These are phyloP conservation scores for Formicarius rufipectus DNA, from an alignment of 2,113 vertebrate species.

Conservation along the genomic window DNA sequence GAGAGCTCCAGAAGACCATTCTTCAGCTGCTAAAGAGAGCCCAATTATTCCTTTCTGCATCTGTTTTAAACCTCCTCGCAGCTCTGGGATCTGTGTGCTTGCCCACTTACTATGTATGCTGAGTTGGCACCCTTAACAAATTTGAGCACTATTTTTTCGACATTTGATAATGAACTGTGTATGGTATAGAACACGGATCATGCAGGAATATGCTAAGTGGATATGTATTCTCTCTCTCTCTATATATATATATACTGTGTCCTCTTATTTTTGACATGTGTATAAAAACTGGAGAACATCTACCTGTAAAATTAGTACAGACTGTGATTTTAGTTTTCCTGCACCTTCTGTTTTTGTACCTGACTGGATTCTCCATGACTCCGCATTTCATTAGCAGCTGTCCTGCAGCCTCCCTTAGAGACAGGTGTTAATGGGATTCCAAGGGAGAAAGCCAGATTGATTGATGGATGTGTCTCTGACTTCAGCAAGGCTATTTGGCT, in stretches of 20 bases:
- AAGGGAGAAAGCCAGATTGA: not conserved
- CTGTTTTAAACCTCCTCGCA: not conserved
- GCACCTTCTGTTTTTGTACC: not conserved
- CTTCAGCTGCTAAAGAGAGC: not conserved
- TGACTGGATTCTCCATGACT: not conserved
- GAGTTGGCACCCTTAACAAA: not conserved
- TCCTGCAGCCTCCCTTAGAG: not conserved
- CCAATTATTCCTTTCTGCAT: not conserved
- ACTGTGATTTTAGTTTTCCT: not conserved
- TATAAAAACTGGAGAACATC: not conserved
- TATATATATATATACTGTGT: no score
- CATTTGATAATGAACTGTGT: not conserved
- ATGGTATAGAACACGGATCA: not conserved
- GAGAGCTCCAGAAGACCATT: not conserved
- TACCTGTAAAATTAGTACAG: not conserved
- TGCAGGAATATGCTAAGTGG: fast-evolving
- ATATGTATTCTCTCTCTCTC: no score
- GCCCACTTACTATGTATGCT: not conserved
- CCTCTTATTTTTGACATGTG: not conserved
- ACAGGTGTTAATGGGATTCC: not conserved
- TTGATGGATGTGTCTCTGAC: not conserved
- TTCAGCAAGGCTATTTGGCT: slow-evolving; percentile 8
- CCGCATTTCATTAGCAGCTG: not conserved
- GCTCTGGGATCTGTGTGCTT: not conserved
- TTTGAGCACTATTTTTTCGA: not conserved